These are phyloP conservation scores for Calcarius lapponicus DNA, from an alignment of 2,797 vertebrate species.

Conservation along the genomic window DNA sequence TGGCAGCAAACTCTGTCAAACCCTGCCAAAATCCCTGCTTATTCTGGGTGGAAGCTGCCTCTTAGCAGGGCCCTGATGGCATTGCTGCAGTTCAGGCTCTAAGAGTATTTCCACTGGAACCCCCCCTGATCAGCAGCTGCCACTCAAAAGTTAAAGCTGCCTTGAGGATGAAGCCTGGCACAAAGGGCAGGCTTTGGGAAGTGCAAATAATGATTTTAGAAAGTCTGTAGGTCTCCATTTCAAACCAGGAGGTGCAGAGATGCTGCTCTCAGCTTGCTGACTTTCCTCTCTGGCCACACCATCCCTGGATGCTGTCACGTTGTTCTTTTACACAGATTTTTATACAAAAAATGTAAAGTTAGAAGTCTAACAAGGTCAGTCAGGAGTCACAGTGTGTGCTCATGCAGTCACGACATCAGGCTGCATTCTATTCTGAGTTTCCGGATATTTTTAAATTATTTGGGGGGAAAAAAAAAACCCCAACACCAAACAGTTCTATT, in stretches of 20 bases:
- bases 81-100: background rate
- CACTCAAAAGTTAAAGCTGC: background rate
- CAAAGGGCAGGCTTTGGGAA: background rate
- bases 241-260: background rate
- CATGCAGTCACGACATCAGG: background rate
- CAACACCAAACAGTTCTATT: background rate
- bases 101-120: background rate
- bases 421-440: background rate
- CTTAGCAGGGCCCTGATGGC: background rate
- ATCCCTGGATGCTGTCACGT: fast-evolving
- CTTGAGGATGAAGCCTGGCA: background rate
- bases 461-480: background rate
- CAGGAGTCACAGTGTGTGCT: background rate
- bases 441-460: background rate
- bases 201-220: background rate
- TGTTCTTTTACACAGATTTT: background rate
- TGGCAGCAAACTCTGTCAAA: conserved; percentile 60
- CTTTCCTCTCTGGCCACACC: background rate
- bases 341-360: background rate
- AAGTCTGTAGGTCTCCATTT: background rate
- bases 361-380: background rate
- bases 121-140: background rate
- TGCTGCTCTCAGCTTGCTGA: background rate
- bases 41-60: background rate
- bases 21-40: conserved; percentile 43